phyloP scores from a whole-genome alignment of 2,113 vertebrate species.

The Pachycephala philippinensis region DNA sequence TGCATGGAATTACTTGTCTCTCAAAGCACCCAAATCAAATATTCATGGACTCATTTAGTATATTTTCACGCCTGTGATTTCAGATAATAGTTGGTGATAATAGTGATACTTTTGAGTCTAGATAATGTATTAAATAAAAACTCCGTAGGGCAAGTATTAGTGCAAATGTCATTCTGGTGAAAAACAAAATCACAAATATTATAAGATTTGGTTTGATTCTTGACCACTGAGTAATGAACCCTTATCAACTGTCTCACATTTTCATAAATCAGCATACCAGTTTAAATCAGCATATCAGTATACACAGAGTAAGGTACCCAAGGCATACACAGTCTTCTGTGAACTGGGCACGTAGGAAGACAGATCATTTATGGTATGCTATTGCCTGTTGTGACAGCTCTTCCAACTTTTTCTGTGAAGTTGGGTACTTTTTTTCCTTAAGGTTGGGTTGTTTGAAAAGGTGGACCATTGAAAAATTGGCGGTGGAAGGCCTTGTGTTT shows the following conservation, averaged over 20 bases:
- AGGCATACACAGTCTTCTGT: neutral
- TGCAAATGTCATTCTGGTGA: neutral
- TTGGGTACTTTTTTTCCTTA: neutral
- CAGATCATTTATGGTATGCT: neutral
- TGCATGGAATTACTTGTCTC: neutral
- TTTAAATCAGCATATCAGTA: neutral
- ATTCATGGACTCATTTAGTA: neutral
- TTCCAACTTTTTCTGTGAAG: neutral
- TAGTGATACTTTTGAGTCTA: neutral
- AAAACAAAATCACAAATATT: neutral
- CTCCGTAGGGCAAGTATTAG: neutral
- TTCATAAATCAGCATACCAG: neutral
- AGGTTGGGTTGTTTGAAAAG: neutral
- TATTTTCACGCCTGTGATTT: neutral
- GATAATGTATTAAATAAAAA: neutral
- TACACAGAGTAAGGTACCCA: neutral
- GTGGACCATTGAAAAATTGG: neutral
- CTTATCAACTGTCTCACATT: neutral
- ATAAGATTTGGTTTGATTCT: neutral
- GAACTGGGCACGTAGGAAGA: neutral
- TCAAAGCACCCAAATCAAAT: neutral
- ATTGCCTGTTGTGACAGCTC: neutral
- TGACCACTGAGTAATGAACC: neutral
- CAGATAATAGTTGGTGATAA: neutral
- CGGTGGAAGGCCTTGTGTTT: neutral